Evolutionary conservation across 2,888 invertebrate genomes (phyloP).

Genomic region (Heteromyza rotundicornis): DNA sequence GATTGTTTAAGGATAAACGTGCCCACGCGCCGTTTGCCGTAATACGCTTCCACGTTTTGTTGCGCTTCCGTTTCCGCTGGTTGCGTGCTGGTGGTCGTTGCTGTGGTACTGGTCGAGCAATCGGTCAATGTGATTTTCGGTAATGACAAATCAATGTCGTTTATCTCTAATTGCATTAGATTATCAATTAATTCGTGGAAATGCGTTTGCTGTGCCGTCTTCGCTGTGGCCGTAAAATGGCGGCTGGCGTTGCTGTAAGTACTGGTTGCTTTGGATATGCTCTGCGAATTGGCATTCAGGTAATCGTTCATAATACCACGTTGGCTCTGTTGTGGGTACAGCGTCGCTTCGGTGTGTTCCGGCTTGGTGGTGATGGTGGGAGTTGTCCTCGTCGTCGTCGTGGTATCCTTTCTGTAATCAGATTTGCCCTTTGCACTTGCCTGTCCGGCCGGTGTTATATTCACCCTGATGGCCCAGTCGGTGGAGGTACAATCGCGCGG

Average conservation of each 20-base stretch:
- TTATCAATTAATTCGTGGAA: constrained; percentile 54
- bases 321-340: neutral
- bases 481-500: neutral
- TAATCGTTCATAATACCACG: constrained; percentile 42
- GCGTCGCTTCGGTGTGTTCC: neutral
- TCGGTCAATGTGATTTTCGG: constrained; percentile 59
- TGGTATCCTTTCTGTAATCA: constrained; percentile 16
- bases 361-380: neutral
- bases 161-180: constrained; percentile 44
- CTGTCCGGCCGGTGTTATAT: constrained; percentile 40
- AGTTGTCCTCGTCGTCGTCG: neutral
- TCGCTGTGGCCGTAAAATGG: constrained; percentile 5
- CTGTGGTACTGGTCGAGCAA: constrained; percentile 40
- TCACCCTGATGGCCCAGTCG: constrained; percentile 47
- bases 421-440: neutral
- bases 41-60: neutral
- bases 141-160: constrained; percentile 38
- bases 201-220: neutral
- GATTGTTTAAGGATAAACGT: constrained; percentile 28
- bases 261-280: neutral
- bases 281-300: constrained; percentile 33
- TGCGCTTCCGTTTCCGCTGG: constrained; percentile 10
- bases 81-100: constrained; percentile 28
- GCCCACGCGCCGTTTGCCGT: neutral
- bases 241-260: constrained; percentile 28